phyloP scores from a whole-genome alignment of 2,113 vertebrate species.

The Hoplias malabaricus region DNA sequence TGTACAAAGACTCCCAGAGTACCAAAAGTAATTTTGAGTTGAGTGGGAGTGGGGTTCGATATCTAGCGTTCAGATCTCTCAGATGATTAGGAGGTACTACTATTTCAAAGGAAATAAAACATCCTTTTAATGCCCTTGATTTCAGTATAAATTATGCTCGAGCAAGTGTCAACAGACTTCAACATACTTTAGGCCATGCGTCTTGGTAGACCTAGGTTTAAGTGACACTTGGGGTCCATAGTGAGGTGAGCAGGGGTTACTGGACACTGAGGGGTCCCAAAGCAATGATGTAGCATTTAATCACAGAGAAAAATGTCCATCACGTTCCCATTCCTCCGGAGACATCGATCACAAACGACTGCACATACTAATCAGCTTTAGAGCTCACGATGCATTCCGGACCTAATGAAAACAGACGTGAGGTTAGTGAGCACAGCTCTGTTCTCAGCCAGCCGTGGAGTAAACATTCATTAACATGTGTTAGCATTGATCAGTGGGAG shows the following conservation, averaged over 20 bases:
- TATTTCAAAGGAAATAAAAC: too few species aligned
- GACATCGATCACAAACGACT: slow-evolving; percentile 6
- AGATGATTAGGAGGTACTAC: too few species aligned
- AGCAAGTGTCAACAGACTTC: too few species aligned
- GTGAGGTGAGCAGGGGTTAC: background rate
- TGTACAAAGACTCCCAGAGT: too few species aligned
- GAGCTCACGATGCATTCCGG: slow-evolving; percentile 36
- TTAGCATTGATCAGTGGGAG: slow-evolving; percentile 56
- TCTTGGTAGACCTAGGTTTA: background rate
- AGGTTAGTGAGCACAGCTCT: slow-evolving; percentile 49
- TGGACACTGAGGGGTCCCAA: background rate
- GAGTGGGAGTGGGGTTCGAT: too few species aligned
- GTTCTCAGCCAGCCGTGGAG: slow-evolving; percentile 55
- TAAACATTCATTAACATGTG: slow-evolving; percentile 67
- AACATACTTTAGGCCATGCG: too few species aligned
- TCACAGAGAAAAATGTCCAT: slow-evolving; percentile 18
- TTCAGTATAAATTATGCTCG: too few species aligned
- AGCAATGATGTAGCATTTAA: slow-evolving; percentile 24
- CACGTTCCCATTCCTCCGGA: background rate
- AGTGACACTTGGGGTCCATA: background rate
- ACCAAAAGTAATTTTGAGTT: too few species aligned
- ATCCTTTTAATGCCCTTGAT: too few species aligned
- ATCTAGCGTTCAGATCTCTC: too few species aligned
- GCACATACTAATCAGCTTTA: slow-evolving; percentile 25
- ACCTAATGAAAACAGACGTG: slow-evolving; percentile 58